Evolutionary conservation across 2,797 vertebrate genomes (phyloP).

Genomic region (Brachyalestes nurse): DNA sequence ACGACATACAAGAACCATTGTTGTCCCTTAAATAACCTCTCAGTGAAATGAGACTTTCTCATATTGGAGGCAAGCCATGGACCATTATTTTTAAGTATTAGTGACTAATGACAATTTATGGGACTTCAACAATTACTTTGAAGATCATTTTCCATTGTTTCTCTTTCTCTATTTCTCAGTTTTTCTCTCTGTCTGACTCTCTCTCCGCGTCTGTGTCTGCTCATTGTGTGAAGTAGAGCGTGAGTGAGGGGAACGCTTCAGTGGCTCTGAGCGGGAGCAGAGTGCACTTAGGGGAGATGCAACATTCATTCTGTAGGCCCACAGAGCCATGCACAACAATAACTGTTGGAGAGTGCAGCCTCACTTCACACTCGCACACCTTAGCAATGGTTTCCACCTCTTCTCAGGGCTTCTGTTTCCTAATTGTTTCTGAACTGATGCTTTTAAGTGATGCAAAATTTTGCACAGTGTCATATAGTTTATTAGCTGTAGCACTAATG

Average conservation of each 20-base stretch:
- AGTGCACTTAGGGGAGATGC: slow-evolving; percentile 60
- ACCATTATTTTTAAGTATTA: not conserved
- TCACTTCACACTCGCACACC: slow-evolving; percentile 28
- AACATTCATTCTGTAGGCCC: slow-evolving; percentile 57
- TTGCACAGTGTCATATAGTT: not conserved
- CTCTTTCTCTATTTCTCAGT: not conserved
- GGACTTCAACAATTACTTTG: not conserved
- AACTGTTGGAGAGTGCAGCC: slow-evolving; percentile 36
- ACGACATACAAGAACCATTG: not conserved
- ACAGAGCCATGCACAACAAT: slow-evolving; percentile 43
- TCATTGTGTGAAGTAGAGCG: slow-evolving; percentile 66
- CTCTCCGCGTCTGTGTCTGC: slow-evolving; percentile 24
- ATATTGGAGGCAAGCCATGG: not conserved
- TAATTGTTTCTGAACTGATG: not conserved
- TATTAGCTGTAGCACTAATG: not conserved
- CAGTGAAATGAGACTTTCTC: too few relatives aligned
- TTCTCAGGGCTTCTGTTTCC: not conserved
- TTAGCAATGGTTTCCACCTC: slow-evolving; percentile 29
- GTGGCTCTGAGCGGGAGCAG: slow-evolving; percentile 55
- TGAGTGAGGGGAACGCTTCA: slow-evolving; percentile 59
- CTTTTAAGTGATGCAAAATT: not conserved
- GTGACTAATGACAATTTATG: not conserved
- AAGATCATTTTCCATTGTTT: too few relatives aligned
- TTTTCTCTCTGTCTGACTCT: slow-evolving; percentile 9
- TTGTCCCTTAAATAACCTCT: not conserved